phyloP scores from a whole-genome alignment of 2,888 invertebrate species.

The Timandra comae region DNA sequence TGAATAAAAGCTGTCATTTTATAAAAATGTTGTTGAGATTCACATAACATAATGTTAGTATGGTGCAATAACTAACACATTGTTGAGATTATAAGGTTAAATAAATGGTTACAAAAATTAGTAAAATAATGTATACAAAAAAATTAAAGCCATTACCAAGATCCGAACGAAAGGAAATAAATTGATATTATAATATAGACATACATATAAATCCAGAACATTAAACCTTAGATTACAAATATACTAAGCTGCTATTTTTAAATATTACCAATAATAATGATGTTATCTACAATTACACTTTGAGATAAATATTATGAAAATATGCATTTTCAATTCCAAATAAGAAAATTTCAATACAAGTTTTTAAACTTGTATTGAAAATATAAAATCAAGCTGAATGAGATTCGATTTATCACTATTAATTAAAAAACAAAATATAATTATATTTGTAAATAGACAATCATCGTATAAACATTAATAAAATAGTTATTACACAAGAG shows the following conservation, averaged over 20 bases:
- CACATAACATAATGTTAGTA: too few relatives aligned
- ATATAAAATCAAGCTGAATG: slow-evolving; percentile 32
- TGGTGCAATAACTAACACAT: too few relatives aligned
- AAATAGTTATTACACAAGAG: slow-evolving; percentile 47
- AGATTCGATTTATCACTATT: slow-evolving; percentile 38
- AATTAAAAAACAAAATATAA: slow-evolving; percentile 17
- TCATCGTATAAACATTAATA: slow-evolving; percentile 41
- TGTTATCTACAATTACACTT: slow-evolving; percentile 26
- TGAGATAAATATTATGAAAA: slow-evolving; percentile 63
- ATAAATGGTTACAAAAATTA: too few relatives aligned
- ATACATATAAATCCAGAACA: neutral
- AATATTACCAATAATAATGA: slow-evolving; percentile 9
- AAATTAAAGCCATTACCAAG: slow-evolving; percentile 23
- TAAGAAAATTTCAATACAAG: slow-evolving; percentile 27
- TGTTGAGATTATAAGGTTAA: too few relatives aligned
- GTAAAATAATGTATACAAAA: neutral
- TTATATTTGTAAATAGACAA: slow-evolving; percentile 16
- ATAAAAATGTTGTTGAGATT: too few relatives aligned
- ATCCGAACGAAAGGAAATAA: slow-evolving; percentile 8
- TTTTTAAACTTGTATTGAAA: too few relatives aligned
- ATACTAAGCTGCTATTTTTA: slow-evolving; percentile 18
- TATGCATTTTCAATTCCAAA: slow-evolving; percentile 69
- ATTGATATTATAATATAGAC: neutral
- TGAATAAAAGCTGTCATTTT: slow-evolving; percentile 1
- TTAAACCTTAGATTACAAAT: slow-evolving; percentile 6